Percentiles rank a stretch among this genome's conserved stretches.
Conservation (phyloP, 2,113 vertebrate species). For the Dipodomys ordii region DNA sequence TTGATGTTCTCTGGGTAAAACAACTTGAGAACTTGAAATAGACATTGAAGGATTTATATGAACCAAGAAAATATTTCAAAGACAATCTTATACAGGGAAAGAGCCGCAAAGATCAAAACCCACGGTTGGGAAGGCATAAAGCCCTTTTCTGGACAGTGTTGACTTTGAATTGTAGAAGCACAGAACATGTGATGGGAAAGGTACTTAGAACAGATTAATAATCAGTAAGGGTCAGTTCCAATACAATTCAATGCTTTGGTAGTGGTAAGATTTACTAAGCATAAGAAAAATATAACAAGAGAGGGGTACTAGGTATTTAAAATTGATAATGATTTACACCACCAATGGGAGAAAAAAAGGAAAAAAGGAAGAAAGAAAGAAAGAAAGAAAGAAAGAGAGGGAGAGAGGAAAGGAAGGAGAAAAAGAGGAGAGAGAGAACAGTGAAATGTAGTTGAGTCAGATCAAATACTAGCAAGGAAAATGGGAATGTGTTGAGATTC, state of each 20-base stretch:
- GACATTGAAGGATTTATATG: not conserved
- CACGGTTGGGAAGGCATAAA: not conserved
- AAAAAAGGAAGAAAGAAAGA: not conserved
- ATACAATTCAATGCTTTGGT: not conserved
- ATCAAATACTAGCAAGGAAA: not conserved
- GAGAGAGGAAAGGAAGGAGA: not conserved
- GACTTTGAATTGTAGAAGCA: not conserved
- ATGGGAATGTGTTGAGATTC: not conserved
- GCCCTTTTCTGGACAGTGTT: not conserved
- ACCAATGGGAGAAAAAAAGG: too few species aligned
- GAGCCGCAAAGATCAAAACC: not conserved
- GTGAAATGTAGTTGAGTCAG: not conserved
- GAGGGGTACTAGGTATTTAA: not conserved
- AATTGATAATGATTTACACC: not conserved
- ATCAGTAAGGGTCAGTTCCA: not conserved
- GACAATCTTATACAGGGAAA: not conserved
- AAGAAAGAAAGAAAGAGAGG: not conserved
- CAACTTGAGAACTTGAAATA: not conserved
- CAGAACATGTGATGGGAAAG: not conserved
- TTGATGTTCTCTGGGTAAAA: not conserved
- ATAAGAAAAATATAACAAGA: not conserved
- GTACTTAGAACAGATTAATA: not conserved
- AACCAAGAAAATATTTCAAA: slow-evolving; percentile 6
- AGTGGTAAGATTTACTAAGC: not conserved
- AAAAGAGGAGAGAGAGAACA: not conserved